phyloP scores from a whole-genome alignment of 2,797 vertebrate species.

The Zenarchopterus dispar region DNA sequence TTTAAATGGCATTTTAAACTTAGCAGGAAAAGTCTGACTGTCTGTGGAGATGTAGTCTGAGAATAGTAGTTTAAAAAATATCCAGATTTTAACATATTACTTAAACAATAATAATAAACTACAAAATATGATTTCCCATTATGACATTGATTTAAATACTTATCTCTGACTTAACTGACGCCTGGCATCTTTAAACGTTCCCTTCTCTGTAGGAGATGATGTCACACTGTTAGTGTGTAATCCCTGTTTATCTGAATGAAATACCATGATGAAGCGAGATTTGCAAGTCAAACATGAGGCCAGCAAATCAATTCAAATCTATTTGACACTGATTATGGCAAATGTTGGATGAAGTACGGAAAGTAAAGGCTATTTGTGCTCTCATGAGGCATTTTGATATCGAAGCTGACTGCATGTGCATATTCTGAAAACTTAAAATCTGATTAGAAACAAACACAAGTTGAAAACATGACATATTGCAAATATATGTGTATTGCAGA shows the following conservation, averaged over 20 bases:
- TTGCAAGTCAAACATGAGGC: slow-evolving; percentile 73
- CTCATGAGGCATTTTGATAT: slow-evolving; percentile 4
- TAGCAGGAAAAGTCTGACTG: not conserved
- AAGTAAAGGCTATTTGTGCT: slow-evolving; percentile 28
- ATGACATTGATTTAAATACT: not conserved
- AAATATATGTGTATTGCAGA: no score
- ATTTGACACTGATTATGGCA: slow-evolving; percentile 41
- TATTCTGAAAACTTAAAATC: no score
- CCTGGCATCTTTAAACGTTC: slow-evolving; percentile 19
- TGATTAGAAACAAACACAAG: no score
- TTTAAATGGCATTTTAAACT: no score
- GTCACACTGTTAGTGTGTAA: slow-evolving; percentile 64
- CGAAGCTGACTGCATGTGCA: not conserved
- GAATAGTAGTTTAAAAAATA: no score
- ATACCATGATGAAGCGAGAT: slow-evolving; percentile 73
- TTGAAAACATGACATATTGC: no score
- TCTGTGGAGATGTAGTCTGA: not conserved
- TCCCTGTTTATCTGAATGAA: slow-evolving; percentile 76
- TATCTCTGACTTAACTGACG: slow-evolving; percentile 15
- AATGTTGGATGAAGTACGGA: slow-evolving; percentile 17
- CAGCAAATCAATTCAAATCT: slow-evolving; percentile 70
- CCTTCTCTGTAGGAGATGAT: slow-evolving; percentile 42
- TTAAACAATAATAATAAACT: not conserved
- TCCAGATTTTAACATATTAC: no score
- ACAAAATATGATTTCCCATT: not conserved